Evolutionary conservation across 2,113 vertebrate species (phyloP).

Genomic region (Anoura caudifer): DNA sequence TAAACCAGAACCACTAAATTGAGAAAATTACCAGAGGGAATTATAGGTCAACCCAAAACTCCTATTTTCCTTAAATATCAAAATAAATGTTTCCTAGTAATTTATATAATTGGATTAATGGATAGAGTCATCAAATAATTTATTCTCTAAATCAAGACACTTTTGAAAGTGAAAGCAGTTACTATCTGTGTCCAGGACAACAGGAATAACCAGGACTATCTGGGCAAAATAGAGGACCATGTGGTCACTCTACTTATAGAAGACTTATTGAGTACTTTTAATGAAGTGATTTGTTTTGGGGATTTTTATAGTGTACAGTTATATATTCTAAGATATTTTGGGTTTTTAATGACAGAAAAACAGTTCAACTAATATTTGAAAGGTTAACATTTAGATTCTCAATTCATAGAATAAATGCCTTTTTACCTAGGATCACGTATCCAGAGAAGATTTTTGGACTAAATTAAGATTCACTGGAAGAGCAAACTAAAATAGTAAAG

Average conservation of each 20-base stretch:
- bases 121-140: neutral
- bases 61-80: neutral
- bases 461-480: slow-evolving; percentile 66
- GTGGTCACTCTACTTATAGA: neutral
- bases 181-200: neutral
- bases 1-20: neutral
- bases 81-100: slow-evolving; percentile 20
- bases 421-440: slow-evolving; percentile 57
- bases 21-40: neutral
- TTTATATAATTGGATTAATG: neutral
- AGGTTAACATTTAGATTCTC: slow-evolving; percentile 37
- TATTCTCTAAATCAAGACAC: neutral
- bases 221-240: neutral
- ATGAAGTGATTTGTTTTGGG: neutral
- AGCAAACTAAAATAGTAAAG: slow-evolving; percentile 66
- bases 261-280: neutral
- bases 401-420: slow-evolving; percentile 50
- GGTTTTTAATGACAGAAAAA: slow-evolving; percentile 12
- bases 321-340: neutral
- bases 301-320: neutral
- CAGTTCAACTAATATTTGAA: slow-evolving; percentile 38
- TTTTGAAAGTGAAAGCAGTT: neutral
- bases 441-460: slow-evolving; percentile 51
- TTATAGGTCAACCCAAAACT: slow-evolving; percentile 1
- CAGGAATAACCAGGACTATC: neutral